Evolutionary conservation across 2,113 vertebrate genomes (phyloP), one percentile per base, ranked within the genome.

Genomic region (Plestiodon gilberti): DNA sequence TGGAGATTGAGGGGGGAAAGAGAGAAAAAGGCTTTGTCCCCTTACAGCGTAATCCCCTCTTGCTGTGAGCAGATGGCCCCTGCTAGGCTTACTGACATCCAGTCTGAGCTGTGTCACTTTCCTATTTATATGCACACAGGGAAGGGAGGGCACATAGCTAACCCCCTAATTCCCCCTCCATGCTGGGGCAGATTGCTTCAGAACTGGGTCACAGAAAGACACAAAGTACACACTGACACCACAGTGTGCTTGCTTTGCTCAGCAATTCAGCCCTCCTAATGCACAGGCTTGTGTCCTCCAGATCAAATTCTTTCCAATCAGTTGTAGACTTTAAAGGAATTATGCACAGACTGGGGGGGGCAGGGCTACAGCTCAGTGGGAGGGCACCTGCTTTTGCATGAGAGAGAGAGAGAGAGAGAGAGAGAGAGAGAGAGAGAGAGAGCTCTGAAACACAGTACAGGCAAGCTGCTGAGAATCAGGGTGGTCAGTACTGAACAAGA

Each of bases 61-160:
- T 22, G 15, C 78, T 81, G 28, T 20, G 69, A 88, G 62, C 82
- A 81, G 78, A 81, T 81, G 87, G 57, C 38, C 67, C 70, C 59
- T 80, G 22, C 35, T 65, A 57, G 61, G 82, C 67, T 73, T 79
- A 74, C 59, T n/a, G 40, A n/a, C 57, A 64, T 48, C 57, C 33
- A 79, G 35, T 65, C 67, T 57, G 43, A 67, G 43, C 69, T 65
- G 33, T 67, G 38, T 84, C 69, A 33, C 30, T 79, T 79, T 79
- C 48, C 59, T 33, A 30, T 57, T 62, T 71, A 20, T 52, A 4
- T n/a, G 55, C 23, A 4, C 25, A 28, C 25, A 15, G 17, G 3
- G 43, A 65, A 9, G 70, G 73, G 61, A n/a, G 59, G 20, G 76
- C 38, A 33, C 3, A 43, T 52, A 61, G 64, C 11, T 78, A 61